A percentile compares a stretch with the other conserved stretches of the same genome.
Evolutionary conservation across 2,888 invertebrate genomes (phyloP).

Genomic region (Gryllus longicercus): DNA sequence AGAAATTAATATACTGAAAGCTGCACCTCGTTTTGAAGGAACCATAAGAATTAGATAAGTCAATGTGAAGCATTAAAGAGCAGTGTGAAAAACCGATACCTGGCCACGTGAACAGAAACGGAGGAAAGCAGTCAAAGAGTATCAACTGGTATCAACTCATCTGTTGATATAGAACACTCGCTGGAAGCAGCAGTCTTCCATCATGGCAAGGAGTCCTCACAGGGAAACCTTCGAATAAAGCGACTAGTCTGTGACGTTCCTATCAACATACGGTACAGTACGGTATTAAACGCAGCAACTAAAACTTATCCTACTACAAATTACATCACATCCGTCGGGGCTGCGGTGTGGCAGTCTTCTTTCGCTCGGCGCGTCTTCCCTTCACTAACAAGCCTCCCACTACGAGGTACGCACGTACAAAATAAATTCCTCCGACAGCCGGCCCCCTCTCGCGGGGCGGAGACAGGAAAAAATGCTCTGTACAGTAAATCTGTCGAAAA

Average conservation of each 20-base stretch:
- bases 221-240: not conserved
- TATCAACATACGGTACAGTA: not conserved
- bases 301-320: not conserved
- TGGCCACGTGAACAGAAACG: too few relatives aligned
- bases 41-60: too few relatives aligned
- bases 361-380: not conserved
- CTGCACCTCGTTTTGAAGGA: too few relatives aligned
- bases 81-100: too few relatives aligned
- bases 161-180: too few relatives aligned
- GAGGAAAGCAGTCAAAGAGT: too few relatives aligned
- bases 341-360: not conserved
- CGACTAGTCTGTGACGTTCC: not conserved
- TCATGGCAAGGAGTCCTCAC: too few relatives aligned
- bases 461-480: not conserved
- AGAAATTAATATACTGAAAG: not conserved
- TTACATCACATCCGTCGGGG: not conserved
- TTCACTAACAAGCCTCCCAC: not conserved
- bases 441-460: not conserved
- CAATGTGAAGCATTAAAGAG: too few relatives aligned
- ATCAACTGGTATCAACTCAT: too few relatives aligned
- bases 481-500: slow-evolving; percentile 7
- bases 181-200: too few relatives aligned
- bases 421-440: too few relatives aligned
- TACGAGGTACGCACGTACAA: too few relatives aligned
- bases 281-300: not conserved